Evolutionary conservation across 2,888 invertebrate genomes (phyloP).

Genomic region (Serrognathus titanus): DNA sequence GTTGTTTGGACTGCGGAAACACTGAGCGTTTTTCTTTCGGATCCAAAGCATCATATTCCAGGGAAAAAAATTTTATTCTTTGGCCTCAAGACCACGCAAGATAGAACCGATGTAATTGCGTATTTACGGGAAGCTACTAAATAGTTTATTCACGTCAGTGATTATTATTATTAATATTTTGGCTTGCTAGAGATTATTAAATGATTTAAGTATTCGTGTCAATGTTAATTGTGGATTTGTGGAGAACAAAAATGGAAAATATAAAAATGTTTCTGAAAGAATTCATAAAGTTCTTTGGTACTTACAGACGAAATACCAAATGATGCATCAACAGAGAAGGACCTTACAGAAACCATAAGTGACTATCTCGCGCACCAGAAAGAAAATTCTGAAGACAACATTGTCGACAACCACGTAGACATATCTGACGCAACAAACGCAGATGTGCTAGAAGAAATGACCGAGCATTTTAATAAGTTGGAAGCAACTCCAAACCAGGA

Average conservation of each 20-base stretch:
- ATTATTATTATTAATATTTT: not conserved
- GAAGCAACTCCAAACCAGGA: slow-evolving; percentile 31
- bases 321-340: slow-evolving; percentile 37
- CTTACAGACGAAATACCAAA: no score
- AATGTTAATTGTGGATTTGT: no score
- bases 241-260: no score
- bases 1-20: no score
- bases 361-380: slow-evolving; percentile 33
- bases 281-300: not conserved
- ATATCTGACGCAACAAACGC: slow-evolving; percentile 21
- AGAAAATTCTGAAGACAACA: slow-evolving; percentile 21
- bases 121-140: not conserved
- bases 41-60: no score
- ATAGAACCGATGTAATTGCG: not conserved
- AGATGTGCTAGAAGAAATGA: slow-evolving; percentile 39
- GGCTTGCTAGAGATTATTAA: no score
- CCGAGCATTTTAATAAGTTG: slow-evolving; percentile 40
- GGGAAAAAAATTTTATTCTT: no score
- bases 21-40: no score
- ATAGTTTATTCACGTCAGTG: not conserved
- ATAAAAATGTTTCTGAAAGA: no score
- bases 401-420: slow-evolving; percentile 8
- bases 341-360: slow-evolving; percentile 37
- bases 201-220: no score
- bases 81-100: no score